Conservation (phyloP, 1,140 invertebrate species). For the Zaprionus tsacasi region DNA sequence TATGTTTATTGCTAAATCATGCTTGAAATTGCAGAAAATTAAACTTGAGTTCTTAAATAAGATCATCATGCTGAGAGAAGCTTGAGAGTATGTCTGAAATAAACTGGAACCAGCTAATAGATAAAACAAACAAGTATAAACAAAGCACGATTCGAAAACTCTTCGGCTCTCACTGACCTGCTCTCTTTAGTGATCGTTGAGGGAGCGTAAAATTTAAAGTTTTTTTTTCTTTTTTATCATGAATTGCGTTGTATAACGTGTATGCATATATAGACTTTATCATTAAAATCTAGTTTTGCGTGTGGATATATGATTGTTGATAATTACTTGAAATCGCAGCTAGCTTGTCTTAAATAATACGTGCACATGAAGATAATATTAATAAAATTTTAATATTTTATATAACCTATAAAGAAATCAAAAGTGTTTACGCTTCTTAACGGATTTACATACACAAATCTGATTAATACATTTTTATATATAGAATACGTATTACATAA, state of each 20-base stretch:
- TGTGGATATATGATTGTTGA: neutral
- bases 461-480: neutral
- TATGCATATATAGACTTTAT: neutral
- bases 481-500: conserved; percentile 2
- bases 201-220: neutral
- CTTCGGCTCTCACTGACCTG: neutral
- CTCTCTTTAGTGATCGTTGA: neutral
- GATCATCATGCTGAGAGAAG: neutral
- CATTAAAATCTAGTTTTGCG: neutral
- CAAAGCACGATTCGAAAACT: neutral
- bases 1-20: neutral
- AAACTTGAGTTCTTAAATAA: neutral
- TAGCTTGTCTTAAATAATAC: neutral
- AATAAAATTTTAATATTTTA: too few relatives aligned
- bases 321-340: neutral
- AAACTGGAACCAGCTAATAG: neutral
- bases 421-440: neutral
- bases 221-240: conserved; percentile 1
- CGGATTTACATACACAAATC: neutral
- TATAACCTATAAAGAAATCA: neutral
- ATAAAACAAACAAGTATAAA: neutral
- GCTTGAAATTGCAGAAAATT: neutral
- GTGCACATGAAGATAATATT: neutral
- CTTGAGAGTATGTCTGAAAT: neutral
- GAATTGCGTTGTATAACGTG: neutral